Evolutionary conservation across 2,113 vertebrate genomes (phyloP), one percentile per base, ranked within the genome.

Genomic region (Leucopsar rothschildi): DNA sequence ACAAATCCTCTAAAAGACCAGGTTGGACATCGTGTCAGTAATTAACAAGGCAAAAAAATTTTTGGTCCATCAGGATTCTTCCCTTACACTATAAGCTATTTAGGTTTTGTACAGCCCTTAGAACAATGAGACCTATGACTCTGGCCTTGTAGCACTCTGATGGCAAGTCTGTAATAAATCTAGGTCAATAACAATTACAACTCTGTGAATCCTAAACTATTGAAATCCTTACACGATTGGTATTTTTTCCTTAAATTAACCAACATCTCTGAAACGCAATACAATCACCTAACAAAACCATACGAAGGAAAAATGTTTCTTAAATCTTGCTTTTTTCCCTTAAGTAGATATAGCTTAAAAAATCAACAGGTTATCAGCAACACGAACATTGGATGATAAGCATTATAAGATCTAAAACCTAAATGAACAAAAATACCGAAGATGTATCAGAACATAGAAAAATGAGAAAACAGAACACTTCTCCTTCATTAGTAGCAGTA

Each of bases 401-500:
- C 33, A 50, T 13, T 76, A 0, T 23, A 73, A 53, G 18, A 82
- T n/a, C 8, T n/a, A 88, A 68, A 86, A 24, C 12, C 28, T 63
- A 40, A 47, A 77, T 15, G 10, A 86, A 20, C 39, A 55, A 61
- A 65, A 72, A 29, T 4, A 53, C 6, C 23, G 60, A 47, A 59
- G 11, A 59, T 20, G 7, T 13, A 65, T 5, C 28, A 40, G 24
- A 69, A 69, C 18, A 39, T 2, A 33, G 63, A 65, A 77, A 56
- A 76, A 57, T 1, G 6, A 66, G 5, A 80, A 57, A 90, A 49
- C 2, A 10, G 25, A 33, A 96, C 92, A 96, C 92, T 98, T 96
- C 86, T 90, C 82, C 86, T 95, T 97, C 97, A 95, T 97, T 97
- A 98, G 83, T 64, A 89, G 91, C 94, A 97, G 95, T 97, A 97